Conservation (phyloP, 2,888 invertebrate species). For the Blastobasis adustella region DNA sequence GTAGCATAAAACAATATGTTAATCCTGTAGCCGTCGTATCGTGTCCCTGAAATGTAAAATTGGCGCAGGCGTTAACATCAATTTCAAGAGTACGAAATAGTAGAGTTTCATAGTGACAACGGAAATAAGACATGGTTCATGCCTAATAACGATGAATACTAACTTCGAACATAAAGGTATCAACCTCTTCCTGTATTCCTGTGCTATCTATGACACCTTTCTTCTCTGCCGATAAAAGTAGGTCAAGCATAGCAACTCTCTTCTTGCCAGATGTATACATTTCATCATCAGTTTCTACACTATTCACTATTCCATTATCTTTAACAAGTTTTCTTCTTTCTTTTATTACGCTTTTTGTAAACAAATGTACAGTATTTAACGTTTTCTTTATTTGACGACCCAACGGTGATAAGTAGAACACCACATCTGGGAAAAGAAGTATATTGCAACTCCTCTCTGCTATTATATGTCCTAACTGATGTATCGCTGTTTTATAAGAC, state of each 20-base stretch:
- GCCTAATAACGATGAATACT: not conserved
- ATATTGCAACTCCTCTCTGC: constrained; percentile 49
- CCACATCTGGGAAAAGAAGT: constrained; percentile 59
- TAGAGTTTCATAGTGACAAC: no score
- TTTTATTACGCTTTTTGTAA: constrained; percentile 54
- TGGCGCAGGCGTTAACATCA: no score
- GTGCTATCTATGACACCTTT: constrained; percentile 57
- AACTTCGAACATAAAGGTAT: constrained; percentile 79
- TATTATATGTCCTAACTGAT: constrained; percentile 45
- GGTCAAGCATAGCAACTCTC: constrained; percentile 40
- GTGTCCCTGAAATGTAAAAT: constrained; percentile 64
- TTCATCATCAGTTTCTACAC: constrained; percentile 16
- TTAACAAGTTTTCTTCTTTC: constrained; percentile 25
- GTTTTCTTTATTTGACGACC: constrained; percentile 53
- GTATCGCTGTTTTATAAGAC: constrained; percentile 74
- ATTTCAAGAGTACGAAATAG: no score
- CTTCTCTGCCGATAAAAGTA: constrained; percentile 58
- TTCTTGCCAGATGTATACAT: constrained; percentile 30
- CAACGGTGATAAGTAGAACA: constrained; percentile 19
- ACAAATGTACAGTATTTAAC: constrained; percentile 45
- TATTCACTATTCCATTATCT: constrained; percentile 7
- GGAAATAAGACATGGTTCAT: no score
- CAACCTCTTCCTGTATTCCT: constrained; percentile 76
- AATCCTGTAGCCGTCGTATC: constrained; percentile 72
- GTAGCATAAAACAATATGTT: constrained; percentile 62